A percentile compares a stretch with the other conserved stretches of the same genome.
These are phyloP conservation scores for Hydrolagus affinis DNA, from an alignment of 2,113 vertebrate species.

Conservation along the genomic window DNA sequence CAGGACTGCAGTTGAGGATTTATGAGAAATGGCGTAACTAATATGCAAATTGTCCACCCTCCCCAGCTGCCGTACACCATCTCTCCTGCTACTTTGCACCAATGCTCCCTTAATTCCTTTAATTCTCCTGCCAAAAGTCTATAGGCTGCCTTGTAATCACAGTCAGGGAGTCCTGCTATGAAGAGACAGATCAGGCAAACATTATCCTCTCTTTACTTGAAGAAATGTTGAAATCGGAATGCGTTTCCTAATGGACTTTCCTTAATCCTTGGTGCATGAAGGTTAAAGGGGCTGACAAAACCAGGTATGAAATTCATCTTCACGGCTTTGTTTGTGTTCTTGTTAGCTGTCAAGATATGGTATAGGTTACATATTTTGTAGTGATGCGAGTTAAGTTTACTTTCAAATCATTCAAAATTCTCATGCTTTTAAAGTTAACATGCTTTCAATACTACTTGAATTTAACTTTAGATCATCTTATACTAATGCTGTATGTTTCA, in stretches of 20 bases:
- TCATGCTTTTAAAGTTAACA: neutral
- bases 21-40: slow-evolving; percentile 13
- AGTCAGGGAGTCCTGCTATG: neutral
- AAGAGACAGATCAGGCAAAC: neutral
- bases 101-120: neutral
- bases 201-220: neutral
- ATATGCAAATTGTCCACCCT: slow-evolving; percentile 15
- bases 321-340: neutral
- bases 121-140: neutral
- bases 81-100: neutral
- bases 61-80: slow-evolving; percentile 22
- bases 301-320: neutral
- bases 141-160: neutral
- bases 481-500: neutral
- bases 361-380: neutral
- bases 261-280: neutral
- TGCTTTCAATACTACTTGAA: neutral
- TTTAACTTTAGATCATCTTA: neutral
- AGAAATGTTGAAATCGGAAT: neutral
- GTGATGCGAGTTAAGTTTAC: neutral
- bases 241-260: neutral
- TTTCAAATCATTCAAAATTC: neutral
- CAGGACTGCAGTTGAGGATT: neutral
- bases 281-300: neutral
- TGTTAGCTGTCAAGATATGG: neutral